Conservation (phyloP, 1,140 invertebrate genomes). For the Eubasilissa regina region DNA sequence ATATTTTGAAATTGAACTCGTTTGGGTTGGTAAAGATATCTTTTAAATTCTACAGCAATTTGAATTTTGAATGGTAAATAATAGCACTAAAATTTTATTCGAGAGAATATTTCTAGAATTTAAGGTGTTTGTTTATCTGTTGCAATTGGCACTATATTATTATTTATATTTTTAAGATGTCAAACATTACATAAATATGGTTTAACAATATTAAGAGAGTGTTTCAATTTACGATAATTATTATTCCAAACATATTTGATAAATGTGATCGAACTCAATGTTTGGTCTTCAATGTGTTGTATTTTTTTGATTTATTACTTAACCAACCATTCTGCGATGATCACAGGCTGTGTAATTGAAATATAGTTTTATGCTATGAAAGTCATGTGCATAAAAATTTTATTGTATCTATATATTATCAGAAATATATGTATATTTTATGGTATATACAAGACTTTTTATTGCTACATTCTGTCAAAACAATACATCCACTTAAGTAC, state of each 20-base stretch:
- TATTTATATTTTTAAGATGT: not conserved
- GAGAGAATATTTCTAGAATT: too few species aligned
- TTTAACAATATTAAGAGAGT: not conserved
- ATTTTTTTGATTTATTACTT: slow-evolving; percentile 29
- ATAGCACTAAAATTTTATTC: too few species aligned
- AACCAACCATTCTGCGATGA: slow-evolving; percentile 59
- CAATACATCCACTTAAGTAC: too few species aligned
- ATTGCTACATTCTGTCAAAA: too few species aligned
- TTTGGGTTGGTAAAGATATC: too few species aligned
- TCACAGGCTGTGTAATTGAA: slow-evolving; percentile 59
- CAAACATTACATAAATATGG: not conserved
- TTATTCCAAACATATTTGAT: not conserved
- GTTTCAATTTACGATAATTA: too few species aligned
- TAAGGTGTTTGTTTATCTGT: too few species aligned
- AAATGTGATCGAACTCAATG: not conserved
- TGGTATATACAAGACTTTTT: too few species aligned
- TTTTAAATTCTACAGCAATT: too few species aligned
- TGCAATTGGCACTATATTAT: too few species aligned
- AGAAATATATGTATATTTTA: slow-evolving; percentile 59
- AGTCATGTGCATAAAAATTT: slow-evolving; percentile 47
- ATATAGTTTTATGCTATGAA: slow-evolving; percentile 58
- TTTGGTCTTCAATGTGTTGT: slow-evolving; percentile 4
- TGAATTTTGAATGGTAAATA: too few species aligned
- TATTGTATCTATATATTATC: slow-evolving; percentile 55
- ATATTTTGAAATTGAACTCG: not conserved